A percentile compares a stretch with the other conserved stretches of the same genome.
These are phyloP conservation scores for Guaruba guarouba DNA, from an alignment of 2,113 vertebrate genomes.

Conservation along the genomic window DNA sequence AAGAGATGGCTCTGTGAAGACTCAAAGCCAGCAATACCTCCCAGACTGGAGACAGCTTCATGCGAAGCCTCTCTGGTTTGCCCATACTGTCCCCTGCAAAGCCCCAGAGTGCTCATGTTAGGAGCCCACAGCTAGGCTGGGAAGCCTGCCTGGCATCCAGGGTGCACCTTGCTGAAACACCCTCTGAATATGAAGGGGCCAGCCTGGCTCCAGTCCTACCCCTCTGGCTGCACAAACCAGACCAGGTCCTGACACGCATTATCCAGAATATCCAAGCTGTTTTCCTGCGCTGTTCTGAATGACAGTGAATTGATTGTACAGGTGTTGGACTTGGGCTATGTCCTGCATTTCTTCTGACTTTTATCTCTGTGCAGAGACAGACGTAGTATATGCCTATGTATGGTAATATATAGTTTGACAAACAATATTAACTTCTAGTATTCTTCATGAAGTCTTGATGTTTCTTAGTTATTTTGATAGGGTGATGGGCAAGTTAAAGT, in stretches of 20 bases:
- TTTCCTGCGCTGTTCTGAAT: background rate
- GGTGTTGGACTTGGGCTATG: background rate
- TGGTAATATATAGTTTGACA: background rate
- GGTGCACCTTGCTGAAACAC: background rate
- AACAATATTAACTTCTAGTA: background rate
- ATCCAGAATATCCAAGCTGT: background rate
- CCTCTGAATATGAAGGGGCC: background rate
- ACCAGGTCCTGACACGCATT: accelerated
- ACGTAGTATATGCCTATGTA: background rate
- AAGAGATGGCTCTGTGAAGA: background rate
- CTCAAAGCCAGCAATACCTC: background rate
- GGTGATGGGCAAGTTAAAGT: background rate
- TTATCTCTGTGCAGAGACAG: background rate
- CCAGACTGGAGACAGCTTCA: background rate
- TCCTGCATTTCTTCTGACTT: background rate
- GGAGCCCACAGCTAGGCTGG: background rate
- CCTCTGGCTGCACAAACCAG: background rate
- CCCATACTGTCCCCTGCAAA: background rate
- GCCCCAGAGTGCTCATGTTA: accelerated
- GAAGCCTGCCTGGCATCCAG: background rate
- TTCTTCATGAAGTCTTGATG: background rate
- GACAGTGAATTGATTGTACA: background rate
- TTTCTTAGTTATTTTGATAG: background rate
- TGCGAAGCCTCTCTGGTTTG: background rate
- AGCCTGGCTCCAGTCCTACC: background rate